Percentiles rank a stretch among this genome's conserved stretches.
These are phyloP conservation scores for Scaeva pyrastri DNA, from an alignment of 2,888 invertebrate genomes.

Conservation along the genomic window DNA sequence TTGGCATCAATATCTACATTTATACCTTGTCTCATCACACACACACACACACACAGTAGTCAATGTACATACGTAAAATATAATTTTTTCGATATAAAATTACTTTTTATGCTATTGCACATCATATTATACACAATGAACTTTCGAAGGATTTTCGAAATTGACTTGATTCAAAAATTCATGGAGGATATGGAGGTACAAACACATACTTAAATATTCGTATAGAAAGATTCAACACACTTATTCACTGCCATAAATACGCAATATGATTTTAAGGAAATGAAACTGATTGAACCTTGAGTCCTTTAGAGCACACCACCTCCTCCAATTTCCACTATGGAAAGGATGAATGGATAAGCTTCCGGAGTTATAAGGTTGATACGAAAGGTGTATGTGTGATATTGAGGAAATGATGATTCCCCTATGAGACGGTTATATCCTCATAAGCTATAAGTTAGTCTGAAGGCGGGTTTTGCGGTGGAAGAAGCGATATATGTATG, in stretches of 20 bases:
- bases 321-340: background rate
- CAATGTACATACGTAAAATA: slow-evolving; percentile 21
- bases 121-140: background rate
- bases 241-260: slow-evolving; percentile 56
- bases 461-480: background rate
- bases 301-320: background rate
- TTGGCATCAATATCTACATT: background rate
- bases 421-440: slow-evolving; percentile 66
- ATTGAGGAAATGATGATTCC: slow-evolving; percentile 60
- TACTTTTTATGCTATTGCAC: background rate
- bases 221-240: slow-evolving; percentile 17
- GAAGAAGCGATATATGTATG: too few species aligned
- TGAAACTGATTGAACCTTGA: slow-evolving; percentile 62
- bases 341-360: slow-evolving; percentile 48
- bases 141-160: slow-evolving; percentile 28
- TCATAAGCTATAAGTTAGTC: slow-evolving; percentile 27
- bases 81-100: too few species aligned
- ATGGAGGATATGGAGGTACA: background rate
- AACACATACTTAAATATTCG: too few species aligned
- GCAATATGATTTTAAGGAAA: slow-evolving; percentile 61
- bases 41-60: background rate
- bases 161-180: slow-evolving; percentile 40
- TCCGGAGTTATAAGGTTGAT: slow-evolving; percentile 36
- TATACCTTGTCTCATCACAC: background rate
- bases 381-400: slow-evolving; percentile 20